phyloP scores from a whole-genome alignment of 2,797 vertebrate genomes.

The Clamator glandarius region DNA sequence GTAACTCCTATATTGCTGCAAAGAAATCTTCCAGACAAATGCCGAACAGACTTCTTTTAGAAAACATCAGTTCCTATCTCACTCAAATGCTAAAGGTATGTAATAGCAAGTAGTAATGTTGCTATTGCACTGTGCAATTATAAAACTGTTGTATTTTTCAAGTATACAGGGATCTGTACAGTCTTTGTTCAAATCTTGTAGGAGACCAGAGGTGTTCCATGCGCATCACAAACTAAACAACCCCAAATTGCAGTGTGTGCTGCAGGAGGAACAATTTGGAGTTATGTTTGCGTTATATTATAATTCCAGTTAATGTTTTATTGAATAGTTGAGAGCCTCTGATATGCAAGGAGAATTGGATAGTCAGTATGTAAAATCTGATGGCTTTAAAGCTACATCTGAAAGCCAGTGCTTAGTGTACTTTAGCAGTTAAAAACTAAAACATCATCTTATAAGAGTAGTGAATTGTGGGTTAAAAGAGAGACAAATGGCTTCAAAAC shows the following conservation, averaged over 20 bases:
- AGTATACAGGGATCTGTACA: background rate
- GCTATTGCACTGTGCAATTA: background rate
- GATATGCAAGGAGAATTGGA: background rate
- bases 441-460: background rate
- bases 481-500: background rate
- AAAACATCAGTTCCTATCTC: constrained; percentile 85
- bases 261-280: background rate
- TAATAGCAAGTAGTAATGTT: background rate
- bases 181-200: background rate
- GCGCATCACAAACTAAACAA: background rate
- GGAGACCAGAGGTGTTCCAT: background rate
- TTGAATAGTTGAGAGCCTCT: background rate
- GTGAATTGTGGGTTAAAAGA: background rate
- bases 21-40: constrained; percentile 84
- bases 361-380: background rate
- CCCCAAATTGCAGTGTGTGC: background rate
- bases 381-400: background rate
- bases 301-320: background rate
- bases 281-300: background rate
- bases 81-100: constrained; percentile 91
- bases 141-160: background rate
- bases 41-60: constrained; percentile 88
- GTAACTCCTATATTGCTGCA: constrained; percentile 91
- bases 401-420: background rate
- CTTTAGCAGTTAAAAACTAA: background rate